These are phyloP conservation scores for Setipinna tenuifilis DNA, from an alignment of 2,797 vertebrate species.

Conservation along the genomic window DNA sequence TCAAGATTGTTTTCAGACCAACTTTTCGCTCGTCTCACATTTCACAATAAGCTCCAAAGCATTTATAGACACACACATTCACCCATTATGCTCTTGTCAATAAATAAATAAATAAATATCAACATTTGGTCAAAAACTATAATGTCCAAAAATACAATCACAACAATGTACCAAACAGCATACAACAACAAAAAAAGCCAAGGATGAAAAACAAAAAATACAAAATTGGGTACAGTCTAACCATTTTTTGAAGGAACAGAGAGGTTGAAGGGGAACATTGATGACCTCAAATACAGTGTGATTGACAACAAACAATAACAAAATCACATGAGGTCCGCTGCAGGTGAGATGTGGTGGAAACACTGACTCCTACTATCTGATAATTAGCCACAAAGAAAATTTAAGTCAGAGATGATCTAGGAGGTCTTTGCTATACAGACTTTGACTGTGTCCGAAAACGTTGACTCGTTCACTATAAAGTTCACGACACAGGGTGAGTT, in stretches of 20 bases:
- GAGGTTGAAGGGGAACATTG: background rate
- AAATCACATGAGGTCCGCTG: background rate
- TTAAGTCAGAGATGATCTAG: too few relatives aligned
- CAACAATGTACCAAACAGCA: background rate
- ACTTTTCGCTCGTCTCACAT: background rate
- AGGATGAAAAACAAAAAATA: slow-evolving; percentile 17
- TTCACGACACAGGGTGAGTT: too few relatives aligned
- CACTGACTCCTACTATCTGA: too few relatives aligned
- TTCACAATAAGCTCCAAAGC: background rate
- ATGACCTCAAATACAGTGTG: background rate
- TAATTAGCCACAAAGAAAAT: too few relatives aligned
- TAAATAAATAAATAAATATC: slow-evolving; percentile 12
- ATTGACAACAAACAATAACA: background rate
- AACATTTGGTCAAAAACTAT: slow-evolving; percentile 17
- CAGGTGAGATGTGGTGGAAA: too few relatives aligned
- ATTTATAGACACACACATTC: background rate
- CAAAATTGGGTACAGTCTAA: background rate
- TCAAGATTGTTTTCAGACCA: background rate
- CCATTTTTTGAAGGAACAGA: background rate
- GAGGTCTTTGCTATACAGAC: too few relatives aligned
- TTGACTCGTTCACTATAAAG: too few relatives aligned
- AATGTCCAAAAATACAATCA: slow-evolving; percentile 3
- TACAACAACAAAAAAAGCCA: background rate
- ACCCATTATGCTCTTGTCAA: background rate
- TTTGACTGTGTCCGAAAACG: too few relatives aligned